Evolutionary conservation across 2,113 vertebrate genomes (phyloP).

Genomic region (Notiomystis cincta): DNA sequence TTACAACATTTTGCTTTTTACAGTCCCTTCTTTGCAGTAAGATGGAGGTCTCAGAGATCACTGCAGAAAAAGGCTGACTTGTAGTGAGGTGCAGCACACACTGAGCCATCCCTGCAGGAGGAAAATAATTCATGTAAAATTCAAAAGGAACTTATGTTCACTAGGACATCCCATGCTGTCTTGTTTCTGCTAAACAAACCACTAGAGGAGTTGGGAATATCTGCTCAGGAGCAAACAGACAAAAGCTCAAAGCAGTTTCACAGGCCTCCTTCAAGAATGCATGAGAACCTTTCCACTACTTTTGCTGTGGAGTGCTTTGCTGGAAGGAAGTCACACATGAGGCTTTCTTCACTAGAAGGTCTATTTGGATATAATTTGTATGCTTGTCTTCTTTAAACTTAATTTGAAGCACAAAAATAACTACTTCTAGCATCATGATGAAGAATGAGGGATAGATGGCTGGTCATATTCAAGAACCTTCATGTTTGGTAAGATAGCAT

Average conservation of each 20-base stretch:
- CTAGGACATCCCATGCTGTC: neutral
- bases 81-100: neutral
- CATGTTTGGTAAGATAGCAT: neutral
- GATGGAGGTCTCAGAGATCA: neutral
- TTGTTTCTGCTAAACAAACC: neutral
- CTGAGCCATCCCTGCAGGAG: neutral
- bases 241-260: neutral
- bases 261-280: neutral
- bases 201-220: neutral
- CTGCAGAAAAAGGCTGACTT: neutral
- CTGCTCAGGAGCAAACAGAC: neutral
- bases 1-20: neutral
- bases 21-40: neutral
- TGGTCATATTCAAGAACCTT: neutral
- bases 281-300: neutral
- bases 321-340: neutral
- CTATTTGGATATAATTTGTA: neutral
- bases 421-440: neutral
- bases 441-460: neutral
- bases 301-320: neutral
- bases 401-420: neutral
- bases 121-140: conserved; percentile 18
- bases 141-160: neutral
- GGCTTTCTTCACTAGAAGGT: neutral
- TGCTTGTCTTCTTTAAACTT: neutral